phyloP scores from a whole-genome alignment of 2,888 invertebrate genomes.

The Syrphus vitripennis region DNA sequence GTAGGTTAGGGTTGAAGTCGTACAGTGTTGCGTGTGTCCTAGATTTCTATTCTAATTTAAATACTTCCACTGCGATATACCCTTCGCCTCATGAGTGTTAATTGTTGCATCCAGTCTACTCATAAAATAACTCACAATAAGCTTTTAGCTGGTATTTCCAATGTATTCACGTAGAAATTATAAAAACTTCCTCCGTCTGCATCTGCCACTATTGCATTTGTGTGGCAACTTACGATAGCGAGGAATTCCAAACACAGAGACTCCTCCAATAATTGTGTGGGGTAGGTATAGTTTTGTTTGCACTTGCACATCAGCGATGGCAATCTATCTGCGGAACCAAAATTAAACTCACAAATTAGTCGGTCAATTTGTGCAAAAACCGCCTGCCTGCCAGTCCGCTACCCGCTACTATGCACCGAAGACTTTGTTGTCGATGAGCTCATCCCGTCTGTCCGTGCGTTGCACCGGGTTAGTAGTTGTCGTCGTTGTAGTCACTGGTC shows the following conservation, averaged over 20 bases:
- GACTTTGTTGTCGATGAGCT: conserved; percentile 48
- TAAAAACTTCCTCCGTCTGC: background rate
- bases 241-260: conserved; percentile 37
- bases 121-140: background rate
- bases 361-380: conserved; percentile 61
- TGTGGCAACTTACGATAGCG: background rate
- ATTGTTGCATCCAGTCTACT: background rate
- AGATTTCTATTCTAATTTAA: conserved; percentile 12
- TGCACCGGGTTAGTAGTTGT: background rate
- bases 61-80: background rate
- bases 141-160: background rate
- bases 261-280: conserved; percentile 2
- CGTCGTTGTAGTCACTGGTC: background rate
- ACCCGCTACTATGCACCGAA: background rate
- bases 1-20: no score
- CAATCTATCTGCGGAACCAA: conserved; percentile 46
- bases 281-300: background rate
- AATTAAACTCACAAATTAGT: conserved; percentile 61
- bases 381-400: background rate
- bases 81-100: background rate
- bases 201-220: background rate
- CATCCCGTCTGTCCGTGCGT: conserved; percentile 17
- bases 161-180: background rate
- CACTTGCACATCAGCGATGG: background rate
- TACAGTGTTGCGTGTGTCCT: background rate